Conservation (phyloP, 1,140 invertebrate genomes). For the Mycetomoellerius zeteki region DNA sequence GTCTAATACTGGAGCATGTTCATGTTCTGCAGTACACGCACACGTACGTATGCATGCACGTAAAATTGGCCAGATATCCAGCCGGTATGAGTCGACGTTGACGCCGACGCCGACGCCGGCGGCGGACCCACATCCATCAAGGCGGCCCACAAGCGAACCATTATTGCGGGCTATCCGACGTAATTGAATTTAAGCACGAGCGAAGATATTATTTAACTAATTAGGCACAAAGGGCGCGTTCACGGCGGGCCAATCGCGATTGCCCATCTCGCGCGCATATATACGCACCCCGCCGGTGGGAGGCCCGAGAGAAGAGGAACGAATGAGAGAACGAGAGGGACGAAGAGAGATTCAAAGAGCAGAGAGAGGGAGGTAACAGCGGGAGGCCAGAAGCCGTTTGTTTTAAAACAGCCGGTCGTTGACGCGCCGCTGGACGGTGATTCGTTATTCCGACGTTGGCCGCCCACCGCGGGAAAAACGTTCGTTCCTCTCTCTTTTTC, state of each 20-base stretch:
- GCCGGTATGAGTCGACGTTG: constrained; percentile 68
- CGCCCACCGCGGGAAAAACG: constrained; percentile 73
- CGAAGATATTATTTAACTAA: constrained; percentile 87
- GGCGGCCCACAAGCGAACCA: constrained; percentile 83
- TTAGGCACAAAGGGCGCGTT: constrained; percentile 86
- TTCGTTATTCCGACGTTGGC: constrained; percentile 76
- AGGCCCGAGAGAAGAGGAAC: constrained; percentile 41
- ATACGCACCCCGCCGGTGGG: constrained; percentile 59
- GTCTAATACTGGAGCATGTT: constrained; percentile 20
- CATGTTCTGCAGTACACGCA: neutral
- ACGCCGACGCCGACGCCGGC: constrained; percentile 71
- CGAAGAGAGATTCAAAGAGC: constrained; percentile 15
- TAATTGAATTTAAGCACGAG: constrained; percentile 86
- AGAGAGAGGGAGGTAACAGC: constrained; percentile 38
- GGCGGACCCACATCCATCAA: constrained; percentile 81
- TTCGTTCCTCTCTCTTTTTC: constrained; percentile 59
- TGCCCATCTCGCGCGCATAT: constrained; percentile 71
- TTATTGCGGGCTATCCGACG: constrained; percentile 83
- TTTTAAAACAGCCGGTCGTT: constrained; percentile 79
- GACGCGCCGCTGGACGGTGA: constrained; percentile 76
- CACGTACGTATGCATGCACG: neutral
- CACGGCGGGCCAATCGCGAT: constrained; percentile 80
- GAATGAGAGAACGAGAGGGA: constrained; percentile 32
- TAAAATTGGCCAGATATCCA: constrained; percentile 68
- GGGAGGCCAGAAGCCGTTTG: constrained; percentile 72